Conservation (phyloP, 2,888 invertebrate species). For the Scaptomyza caliginosa region DNA sequence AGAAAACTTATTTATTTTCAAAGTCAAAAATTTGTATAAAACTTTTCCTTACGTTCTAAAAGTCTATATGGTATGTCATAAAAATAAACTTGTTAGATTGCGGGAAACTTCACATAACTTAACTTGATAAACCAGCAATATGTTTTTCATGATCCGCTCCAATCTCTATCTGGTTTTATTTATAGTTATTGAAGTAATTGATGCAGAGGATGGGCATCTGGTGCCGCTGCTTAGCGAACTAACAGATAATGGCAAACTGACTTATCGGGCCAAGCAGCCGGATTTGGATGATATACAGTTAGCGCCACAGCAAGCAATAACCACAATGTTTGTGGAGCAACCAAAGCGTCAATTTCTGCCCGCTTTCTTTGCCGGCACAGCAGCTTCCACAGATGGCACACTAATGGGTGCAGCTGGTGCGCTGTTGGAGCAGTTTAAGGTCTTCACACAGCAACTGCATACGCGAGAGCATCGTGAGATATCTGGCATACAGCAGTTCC, state of each 20-base stretch:
- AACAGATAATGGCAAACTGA: constrained; percentile 86
- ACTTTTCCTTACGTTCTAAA: too few relatives aligned
- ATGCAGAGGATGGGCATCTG: constrained; percentile 85
- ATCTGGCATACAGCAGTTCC: constrained; percentile 86
- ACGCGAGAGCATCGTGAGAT: constrained; percentile 84
- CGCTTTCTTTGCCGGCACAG: constrained; percentile 63
- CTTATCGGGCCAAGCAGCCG: constrained; percentile 64
- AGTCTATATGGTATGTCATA: too few relatives aligned
- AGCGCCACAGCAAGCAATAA: constrained; percentile 83
- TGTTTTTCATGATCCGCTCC: too few relatives aligned
- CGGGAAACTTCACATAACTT: too few relatives aligned
- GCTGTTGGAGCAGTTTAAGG: constrained; percentile 85
- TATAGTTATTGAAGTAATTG: constrained; percentile 87
- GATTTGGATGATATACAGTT: constrained; percentile 63
- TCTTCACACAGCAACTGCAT: constrained; percentile 82
- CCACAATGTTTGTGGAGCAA: constrained; percentile 81
- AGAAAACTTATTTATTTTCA: neutral
- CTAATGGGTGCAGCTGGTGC: constrained; percentile 75
- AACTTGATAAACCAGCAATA: too few relatives aligned
- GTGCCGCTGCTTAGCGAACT: constrained; percentile 85
- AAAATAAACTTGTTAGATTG: too few relatives aligned
- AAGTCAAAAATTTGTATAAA: neutral
- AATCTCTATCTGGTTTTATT: neutral
- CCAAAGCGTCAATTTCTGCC: constrained; percentile 65
- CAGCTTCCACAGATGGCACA: constrained; percentile 69